Conservation (phyloP, 2,113 vertebrate genomes). For the Eurypyga helias region DNA sequence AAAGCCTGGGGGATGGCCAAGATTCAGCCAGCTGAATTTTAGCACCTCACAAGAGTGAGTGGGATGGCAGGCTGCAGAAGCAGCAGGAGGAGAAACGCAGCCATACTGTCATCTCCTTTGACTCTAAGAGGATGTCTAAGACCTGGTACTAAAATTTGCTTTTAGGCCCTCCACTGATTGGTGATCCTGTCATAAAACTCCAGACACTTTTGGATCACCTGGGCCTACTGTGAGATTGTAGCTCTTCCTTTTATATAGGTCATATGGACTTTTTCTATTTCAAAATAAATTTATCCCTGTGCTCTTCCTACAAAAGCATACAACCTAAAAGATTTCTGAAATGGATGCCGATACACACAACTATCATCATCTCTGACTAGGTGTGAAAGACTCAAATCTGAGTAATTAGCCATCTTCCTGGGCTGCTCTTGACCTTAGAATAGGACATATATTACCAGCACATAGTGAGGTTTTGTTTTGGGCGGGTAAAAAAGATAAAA, state of each 20-base stretch:
- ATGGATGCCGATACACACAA: background rate
- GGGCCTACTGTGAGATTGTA: background rate
- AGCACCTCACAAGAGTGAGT: background rate
- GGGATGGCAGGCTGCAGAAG: background rate
- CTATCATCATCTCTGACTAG: background rate
- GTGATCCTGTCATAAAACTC: background rate
- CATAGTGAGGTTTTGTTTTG: accelerated
- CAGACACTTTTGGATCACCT: background rate
- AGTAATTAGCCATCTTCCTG: background rate
- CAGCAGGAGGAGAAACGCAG: background rate
- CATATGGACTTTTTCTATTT: background rate
- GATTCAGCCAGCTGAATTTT: background rate
- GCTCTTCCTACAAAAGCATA: background rate
- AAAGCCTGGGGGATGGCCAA: background rate
- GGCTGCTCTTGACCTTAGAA: background rate
- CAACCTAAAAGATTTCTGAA: background rate
- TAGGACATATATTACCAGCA: background rate
- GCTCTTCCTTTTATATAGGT: background rate
- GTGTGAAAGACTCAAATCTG: background rate
- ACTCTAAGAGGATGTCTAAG: background rate
- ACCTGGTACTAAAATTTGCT: background rate
- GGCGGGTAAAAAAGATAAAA: background rate
- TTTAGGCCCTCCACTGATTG: background rate
- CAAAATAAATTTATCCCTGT: background rate
- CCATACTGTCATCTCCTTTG: background rate